Evolutionary conservation across 1,140 invertebrate genomes (phyloP).

Genomic region (Gryon sp.): DNA sequence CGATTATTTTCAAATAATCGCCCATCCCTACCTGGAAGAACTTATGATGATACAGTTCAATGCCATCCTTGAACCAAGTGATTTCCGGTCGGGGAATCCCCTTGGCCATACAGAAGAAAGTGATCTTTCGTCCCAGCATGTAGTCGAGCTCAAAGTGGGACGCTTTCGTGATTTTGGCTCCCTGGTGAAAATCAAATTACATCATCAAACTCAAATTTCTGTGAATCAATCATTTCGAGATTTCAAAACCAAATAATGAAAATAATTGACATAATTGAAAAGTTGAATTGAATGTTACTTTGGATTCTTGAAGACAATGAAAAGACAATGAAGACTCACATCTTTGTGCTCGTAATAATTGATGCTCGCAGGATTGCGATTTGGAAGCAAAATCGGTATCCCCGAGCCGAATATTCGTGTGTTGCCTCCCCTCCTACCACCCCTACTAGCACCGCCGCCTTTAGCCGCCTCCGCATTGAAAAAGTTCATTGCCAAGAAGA

Average conservation of each 20-base stretch:
- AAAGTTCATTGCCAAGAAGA: conserved; percentile 66
- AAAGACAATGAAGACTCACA: conserved; percentile 78
- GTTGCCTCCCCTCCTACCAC: conserved; percentile 71
- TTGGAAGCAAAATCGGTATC: conserved; percentile 83
- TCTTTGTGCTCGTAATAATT: conserved; percentile 88
- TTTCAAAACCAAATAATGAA: no score
- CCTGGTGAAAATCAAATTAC: conserved; percentile 80
- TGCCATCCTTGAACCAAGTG: conserved; percentile 95
- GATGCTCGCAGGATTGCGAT: conserved; percentile 83
- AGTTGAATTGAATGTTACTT: no score
- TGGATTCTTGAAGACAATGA: no score
- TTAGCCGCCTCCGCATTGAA: conserved; percentile 71
- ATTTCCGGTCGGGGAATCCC: conserved; percentile 92
- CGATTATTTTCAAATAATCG: no score
- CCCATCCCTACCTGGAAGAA: conserved; percentile 95
- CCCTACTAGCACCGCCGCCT: conserved; percentile 73
- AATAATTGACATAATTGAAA: no score
- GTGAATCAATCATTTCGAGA: no score
- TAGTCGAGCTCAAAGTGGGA: conserved; percentile 97
- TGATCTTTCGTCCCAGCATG: conserved; percentile 94
- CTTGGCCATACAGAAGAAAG: conserved; percentile 92
- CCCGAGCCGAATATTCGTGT: conserved; percentile 79
- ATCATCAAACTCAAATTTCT: no score
- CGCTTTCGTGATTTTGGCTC: conserved; percentile 92
- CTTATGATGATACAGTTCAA: conserved; percentile 92